phyloP scores from a whole-genome alignment of 2,113 vertebrate species.

The Thamnophis sirtalis region DNA sequence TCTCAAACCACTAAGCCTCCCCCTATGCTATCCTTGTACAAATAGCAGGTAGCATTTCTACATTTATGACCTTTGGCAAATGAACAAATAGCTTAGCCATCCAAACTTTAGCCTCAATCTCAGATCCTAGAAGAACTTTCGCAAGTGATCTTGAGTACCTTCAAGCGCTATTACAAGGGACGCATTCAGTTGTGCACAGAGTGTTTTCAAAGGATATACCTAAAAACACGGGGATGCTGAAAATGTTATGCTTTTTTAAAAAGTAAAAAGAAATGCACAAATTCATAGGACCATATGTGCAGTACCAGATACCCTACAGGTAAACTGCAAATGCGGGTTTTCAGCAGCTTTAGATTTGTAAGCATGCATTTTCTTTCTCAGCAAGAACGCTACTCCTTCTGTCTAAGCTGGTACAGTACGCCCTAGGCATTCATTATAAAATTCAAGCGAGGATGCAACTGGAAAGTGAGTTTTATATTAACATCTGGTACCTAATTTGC shows the following conservation, averaged over 20 bases:
- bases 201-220: neutral
- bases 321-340: neutral
- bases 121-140: neutral
- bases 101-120: neutral
- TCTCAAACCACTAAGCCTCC: conserved; percentile 36
- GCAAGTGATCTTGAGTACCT: neutral
- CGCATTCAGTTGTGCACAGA: neutral
- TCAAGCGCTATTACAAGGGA: neutral
- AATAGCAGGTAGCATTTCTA: conserved; percentile 7
- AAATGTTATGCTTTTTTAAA: conserved; percentile 47
- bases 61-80: conserved; percentile 9
- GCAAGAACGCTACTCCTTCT: neutral
- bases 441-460: neutral
- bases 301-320: neutral
- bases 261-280: conserved; percentile 53
- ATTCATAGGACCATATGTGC: neutral
- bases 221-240: conserved; percentile 15
- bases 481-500: neutral
- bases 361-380: neutral
- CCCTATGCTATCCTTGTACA: conserved; percentile 43
- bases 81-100: neutral
- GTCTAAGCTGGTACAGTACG: neutral
- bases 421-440: no score
- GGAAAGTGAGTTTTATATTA: neutral
- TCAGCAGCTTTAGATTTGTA: neutral